Evolutionary conservation across 2,797 vertebrate species (phyloP).

Genomic region (Monodelphis domestica): DNA sequence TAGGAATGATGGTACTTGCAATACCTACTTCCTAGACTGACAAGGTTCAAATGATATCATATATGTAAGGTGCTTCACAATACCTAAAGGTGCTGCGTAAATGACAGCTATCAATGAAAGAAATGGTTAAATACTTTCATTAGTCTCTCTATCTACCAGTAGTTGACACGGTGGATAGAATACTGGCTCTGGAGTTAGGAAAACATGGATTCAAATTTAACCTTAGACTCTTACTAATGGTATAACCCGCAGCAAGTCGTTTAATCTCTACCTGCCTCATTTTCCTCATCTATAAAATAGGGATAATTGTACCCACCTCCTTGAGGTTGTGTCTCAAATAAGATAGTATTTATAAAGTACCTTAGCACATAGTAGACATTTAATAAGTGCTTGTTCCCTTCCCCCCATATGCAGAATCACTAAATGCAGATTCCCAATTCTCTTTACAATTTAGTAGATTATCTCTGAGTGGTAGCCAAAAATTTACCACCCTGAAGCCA

Average conservation of each 20-base stretch:
- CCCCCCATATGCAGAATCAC: neutral
- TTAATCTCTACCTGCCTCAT: neutral
- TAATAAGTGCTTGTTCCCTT: neutral
- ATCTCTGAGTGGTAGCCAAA: neutral
- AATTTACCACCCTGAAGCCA: neutral
- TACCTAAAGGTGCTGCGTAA: neutral
- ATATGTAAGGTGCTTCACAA: neutral
- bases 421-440: neutral
- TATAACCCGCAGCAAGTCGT: neutral
- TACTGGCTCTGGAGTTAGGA: neutral
- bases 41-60: neutral
- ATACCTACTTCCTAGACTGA: neutral
- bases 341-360: neutral
- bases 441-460: neutral
- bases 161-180: neutral
- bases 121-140: neutral
- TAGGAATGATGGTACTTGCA: neutral
- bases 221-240: neutral
- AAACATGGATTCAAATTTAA: neutral
- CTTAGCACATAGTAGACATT: neutral
- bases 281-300: neutral
- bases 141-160: neutral
- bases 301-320: neutral
- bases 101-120: neutral
- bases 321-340: neutral